phyloP scores from a whole-genome alignment of 2,113 vertebrate species.

The Uropsilus gracilis region DNA sequence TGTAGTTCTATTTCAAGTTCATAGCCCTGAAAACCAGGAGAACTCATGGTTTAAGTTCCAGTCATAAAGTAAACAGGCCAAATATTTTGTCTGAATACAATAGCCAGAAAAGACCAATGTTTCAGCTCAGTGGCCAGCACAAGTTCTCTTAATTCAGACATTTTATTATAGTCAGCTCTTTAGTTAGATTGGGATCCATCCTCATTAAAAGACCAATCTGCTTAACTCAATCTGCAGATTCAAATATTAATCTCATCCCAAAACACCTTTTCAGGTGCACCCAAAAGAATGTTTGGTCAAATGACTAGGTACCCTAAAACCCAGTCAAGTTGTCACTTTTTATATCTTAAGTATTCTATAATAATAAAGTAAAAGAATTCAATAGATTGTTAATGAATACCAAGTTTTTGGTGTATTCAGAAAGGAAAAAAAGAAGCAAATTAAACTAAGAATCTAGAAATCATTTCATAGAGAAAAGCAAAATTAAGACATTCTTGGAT shows the following conservation, averaged over 20 bases:
- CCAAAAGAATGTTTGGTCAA: background rate
- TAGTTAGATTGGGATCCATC: background rate
- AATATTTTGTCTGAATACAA: background rate
- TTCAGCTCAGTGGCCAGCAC: background rate
- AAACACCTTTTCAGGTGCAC: background rate
- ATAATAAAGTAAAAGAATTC: background rate
- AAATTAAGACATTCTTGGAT: too few relatives aligned
- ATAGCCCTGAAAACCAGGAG: background rate
- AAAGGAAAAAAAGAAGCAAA: background rate
- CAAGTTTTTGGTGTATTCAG: background rate
- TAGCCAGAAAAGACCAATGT: background rate
- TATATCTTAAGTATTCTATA: background rate
- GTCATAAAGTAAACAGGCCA: background rate
- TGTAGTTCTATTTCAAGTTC: background rate
- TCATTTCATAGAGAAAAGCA: too few relatives aligned
- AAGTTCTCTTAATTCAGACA: background rate
- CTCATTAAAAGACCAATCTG: background rate
- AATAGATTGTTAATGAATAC: background rate
- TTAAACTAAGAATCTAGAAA: background rate
- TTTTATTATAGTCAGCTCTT: background rate
- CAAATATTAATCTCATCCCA: background rate
- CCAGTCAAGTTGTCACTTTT: background rate
- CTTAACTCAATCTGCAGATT: background rate
- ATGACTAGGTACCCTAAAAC: background rate
- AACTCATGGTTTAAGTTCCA: background rate